Evolutionary conservation across 2,113 vertebrate genomes (phyloP).

Genomic region (Edolisoma coerulescens): DNA sequence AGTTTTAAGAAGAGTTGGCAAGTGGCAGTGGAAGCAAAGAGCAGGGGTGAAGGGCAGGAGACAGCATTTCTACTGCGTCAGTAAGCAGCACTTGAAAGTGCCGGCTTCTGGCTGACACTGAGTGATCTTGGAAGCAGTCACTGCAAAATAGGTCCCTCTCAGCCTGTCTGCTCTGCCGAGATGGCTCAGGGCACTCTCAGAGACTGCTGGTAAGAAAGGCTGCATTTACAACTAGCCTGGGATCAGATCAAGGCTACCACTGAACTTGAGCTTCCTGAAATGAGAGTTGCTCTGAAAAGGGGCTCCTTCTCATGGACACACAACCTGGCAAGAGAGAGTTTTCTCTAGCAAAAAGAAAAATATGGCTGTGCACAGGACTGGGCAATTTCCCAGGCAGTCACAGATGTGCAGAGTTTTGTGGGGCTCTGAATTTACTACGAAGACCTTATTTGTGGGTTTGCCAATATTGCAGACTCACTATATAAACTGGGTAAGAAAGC

Average conservation of each 20-base stretch:
- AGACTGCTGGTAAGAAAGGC: slow-evolving; percentile 42
- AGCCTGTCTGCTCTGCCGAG: slow-evolving; percentile 29
- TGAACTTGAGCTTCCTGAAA: slow-evolving; percentile 49
- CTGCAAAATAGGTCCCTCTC: slow-evolving; percentile 46
- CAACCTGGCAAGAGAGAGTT: not conserved
- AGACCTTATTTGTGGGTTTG: not conserved
- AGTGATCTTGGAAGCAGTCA: slow-evolving; percentile 45
- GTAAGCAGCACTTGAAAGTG: slow-evolving; percentile 63
- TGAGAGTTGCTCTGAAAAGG: slow-evolving; percentile 33
- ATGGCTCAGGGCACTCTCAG: slow-evolving; percentile 33
- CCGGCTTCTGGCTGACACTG: slow-evolving; percentile 52
- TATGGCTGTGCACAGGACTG: not conserved
- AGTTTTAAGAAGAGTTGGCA: slow-evolving; percentile 30
- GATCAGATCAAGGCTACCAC: slow-evolving; percentile 55
- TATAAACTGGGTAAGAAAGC: not conserved
- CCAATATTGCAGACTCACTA: not conserved
- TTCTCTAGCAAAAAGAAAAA: not conserved
- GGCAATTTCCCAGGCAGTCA: slow-evolving; percentile 9
- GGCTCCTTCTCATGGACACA: slow-evolving; percentile 2
- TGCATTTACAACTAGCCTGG: slow-evolving; percentile 55
- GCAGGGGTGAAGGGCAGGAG: slow-evolving; percentile 55
- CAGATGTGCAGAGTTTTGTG: not conserved
- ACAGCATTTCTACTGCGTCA: slow-evolving; percentile 48
- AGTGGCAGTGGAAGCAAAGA: slow-evolving; percentile 53
- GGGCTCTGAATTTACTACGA: not conserved